These are phyloP conservation scores for Condylura cristata DNA, from an alignment of 2,113 vertebrate genomes.

Conservation along the genomic window DNA sequence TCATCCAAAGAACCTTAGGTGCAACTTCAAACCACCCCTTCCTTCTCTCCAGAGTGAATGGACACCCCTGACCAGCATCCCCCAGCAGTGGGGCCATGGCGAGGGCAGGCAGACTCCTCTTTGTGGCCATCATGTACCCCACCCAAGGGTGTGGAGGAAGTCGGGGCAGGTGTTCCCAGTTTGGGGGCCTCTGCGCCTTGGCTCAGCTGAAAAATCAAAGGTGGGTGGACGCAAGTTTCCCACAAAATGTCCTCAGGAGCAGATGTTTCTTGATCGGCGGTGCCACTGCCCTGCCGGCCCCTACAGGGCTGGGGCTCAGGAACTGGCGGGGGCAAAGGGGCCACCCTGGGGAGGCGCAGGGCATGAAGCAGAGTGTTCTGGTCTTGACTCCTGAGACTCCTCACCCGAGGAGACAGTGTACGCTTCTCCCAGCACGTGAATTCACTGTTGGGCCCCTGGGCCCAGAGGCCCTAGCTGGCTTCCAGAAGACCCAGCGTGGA, in stretches of 20 bases:
- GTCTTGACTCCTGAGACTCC: background rate
- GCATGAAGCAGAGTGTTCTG: background rate
- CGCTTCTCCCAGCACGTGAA: background rate
- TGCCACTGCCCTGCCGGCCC: background rate
- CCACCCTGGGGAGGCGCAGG: background rate
- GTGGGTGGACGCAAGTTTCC: background rate
- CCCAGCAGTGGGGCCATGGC: accelerated
- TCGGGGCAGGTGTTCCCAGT: accelerated
- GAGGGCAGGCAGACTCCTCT: accelerated
- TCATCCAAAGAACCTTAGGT: background rate
- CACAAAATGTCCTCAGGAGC: background rate
- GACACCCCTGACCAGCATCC: too few relatives aligned
- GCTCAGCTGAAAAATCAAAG: too few relatives aligned
- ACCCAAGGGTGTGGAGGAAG: accelerated
- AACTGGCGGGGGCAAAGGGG: background rate
- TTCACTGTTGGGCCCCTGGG: accelerated
- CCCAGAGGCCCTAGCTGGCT: background rate
- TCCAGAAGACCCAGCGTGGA: background rate
- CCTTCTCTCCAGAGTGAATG: background rate
- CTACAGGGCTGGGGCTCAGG: accelerated
- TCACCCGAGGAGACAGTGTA: accelerated
- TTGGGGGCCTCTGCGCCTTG: background rate
- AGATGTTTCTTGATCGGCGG: background rate
- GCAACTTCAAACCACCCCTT: background rate
- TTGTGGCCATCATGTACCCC: background rate